Evolutionary conservation across 2,113 vertebrate species (phyloP).

Genomic region (Hippocampus abdominalis): DNA sequence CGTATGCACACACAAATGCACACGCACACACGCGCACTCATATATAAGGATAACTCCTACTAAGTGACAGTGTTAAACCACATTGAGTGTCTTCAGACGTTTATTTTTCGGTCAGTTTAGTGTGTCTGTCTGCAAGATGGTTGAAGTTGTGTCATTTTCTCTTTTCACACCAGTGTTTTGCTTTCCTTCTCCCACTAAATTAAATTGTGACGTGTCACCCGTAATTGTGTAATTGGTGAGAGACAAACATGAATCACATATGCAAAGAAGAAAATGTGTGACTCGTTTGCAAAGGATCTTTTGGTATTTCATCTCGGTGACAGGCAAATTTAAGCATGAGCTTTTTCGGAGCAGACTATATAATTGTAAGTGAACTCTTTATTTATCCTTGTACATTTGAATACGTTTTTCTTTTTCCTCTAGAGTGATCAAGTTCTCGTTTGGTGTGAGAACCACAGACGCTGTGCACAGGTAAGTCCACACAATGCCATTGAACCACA

Average conservation of each 20-base stretch:
- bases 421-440: conserved; percentile 66
- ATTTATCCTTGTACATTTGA: conserved; percentile 29
- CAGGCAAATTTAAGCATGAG: not conserved
- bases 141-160: conserved; percentile 20
- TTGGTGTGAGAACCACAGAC: conserved; percentile 68
- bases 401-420: conserved; percentile 30
- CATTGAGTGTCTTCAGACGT: conserved; percentile 29
- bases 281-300: not conserved
- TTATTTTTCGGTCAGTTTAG: conserved; percentile 31
- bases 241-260: not conserved
- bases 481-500: not conserved
- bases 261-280: not conserved
- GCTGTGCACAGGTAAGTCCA: conserved; percentile 65
- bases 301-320: not conserved
- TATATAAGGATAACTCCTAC: conserved; percentile 27
- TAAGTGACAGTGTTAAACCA: conserved; percentile 34
- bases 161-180: conserved; percentile 49
- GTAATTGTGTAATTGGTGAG: not conserved
- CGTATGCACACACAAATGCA: conserved; percentile 1
- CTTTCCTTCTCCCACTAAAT: conserved; percentile 23
- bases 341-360: conserved; percentile 4
- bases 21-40: conserved; percentile 14
- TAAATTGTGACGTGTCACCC: not conserved
- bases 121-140: conserved; percentile 23
- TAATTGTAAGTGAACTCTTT: not conserved